Percentiles rank a stretch among this genome's conserved stretches.
Evolutionary conservation across 2,113 vertebrate species (phyloP).

Genomic region (Girardinichthys multiradiatus): DNA sequence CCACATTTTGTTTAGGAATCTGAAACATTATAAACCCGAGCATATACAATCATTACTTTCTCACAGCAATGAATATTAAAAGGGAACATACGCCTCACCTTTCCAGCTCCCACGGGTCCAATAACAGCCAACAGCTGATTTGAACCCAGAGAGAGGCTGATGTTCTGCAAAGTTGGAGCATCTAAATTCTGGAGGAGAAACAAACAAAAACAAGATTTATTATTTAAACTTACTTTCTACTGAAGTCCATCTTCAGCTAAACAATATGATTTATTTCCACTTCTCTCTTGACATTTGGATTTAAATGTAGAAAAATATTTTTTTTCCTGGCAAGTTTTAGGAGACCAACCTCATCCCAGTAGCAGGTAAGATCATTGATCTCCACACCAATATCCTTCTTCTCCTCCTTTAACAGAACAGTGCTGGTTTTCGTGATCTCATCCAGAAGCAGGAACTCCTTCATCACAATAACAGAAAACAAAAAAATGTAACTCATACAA

Average conservation of each 20-base stretch:
- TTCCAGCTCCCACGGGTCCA: slow-evolving; percentile 95
- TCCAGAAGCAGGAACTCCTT: slow-evolving; percentile 88
- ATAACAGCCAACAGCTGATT: slow-evolving; percentile 89
- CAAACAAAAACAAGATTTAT: background rate
- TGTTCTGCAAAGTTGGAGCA: slow-evolving; percentile 84
- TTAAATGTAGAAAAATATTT: background rate
- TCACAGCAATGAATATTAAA: background rate
- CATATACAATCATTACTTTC: too few species aligned
- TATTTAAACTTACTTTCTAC: background rate
- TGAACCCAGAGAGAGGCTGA: slow-evolving; percentile 83
- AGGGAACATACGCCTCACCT: slow-evolving; percentile 75
- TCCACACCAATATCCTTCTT: slow-evolving; percentile 74
- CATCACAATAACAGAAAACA: background rate
- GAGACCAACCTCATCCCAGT: slow-evolving; percentile 88
- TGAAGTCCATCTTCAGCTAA: too few species aligned
- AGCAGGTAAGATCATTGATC: slow-evolving; percentile 85
- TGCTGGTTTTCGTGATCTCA: slow-evolving; percentile 73
- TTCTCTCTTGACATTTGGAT: background rate
- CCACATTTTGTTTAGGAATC: too few species aligned
- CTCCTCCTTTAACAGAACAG: slow-evolving; percentile 46
- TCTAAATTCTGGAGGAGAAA: slow-evolving; percentile 77
- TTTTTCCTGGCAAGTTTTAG: background rate
- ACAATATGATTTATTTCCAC: too few species aligned
- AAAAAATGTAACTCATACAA: background rate
- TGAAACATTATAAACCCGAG: too few species aligned